Evolutionary conservation across 2,888 invertebrate species (phyloP).

Genomic region (Acrocyrtus sp.): DNA sequence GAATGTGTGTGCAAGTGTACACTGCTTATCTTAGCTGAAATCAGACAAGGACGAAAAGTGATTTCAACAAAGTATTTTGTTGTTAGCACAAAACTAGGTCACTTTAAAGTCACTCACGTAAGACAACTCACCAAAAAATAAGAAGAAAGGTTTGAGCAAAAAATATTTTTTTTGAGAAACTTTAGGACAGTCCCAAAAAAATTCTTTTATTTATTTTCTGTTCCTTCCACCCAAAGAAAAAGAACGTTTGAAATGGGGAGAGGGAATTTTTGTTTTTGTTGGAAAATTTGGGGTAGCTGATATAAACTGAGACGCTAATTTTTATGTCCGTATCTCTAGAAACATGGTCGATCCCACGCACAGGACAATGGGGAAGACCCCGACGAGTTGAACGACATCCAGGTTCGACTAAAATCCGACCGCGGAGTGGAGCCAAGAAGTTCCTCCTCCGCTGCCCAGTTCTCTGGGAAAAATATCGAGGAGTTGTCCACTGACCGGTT

Average conservation of each 20-base stretch:
- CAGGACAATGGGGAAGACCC: slow-evolving; percentile 64
- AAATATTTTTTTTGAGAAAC: no score
- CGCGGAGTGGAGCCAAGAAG: slow-evolving; percentile 42
- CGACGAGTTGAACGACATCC: slow-evolving; percentile 68
- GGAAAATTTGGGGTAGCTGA: neutral
- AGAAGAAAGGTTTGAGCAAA: no score
- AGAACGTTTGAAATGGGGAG: slow-evolving; percentile 28
- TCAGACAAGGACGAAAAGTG: neutral
- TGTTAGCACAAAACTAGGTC: neutral
- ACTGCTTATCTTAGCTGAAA: neutral
- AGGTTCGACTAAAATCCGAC: slow-evolving; percentile 65
- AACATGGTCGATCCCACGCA: slow-evolving; percentile 61
- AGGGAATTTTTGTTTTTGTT: neutral
- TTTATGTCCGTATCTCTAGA: slow-evolving; percentile 49
- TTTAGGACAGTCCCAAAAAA: neutral
- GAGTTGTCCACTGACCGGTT: slow-evolving; percentile 57
- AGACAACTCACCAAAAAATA: neutral
- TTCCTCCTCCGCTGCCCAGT: slow-evolving; percentile 50
- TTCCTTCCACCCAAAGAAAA: slow-evolving; percentile 27
- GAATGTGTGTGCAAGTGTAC: neutral
- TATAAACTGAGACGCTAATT: neutral
- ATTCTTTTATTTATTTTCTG: neutral
- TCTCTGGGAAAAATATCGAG: slow-evolving; percentile 43
- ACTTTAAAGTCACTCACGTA: no score
- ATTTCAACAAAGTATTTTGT: neutral